Evolutionary conservation across 2,797 vertebrate genomes (phyloP), one percentile per base, ranked within the genome.

Genomic region (Ataeniobius toweri): DNA sequence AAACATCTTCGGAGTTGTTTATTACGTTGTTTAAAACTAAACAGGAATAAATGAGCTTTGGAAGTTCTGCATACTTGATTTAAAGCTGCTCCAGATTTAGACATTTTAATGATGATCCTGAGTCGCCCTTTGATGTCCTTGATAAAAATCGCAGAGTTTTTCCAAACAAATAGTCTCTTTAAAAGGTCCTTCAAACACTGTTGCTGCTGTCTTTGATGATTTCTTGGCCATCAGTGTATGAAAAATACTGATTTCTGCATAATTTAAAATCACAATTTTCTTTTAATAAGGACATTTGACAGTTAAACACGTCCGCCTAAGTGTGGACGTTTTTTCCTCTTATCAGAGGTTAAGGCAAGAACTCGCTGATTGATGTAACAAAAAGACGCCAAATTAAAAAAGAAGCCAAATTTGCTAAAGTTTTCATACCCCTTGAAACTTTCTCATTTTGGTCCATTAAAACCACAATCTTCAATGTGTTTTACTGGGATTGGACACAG

Each of bases 31-130:
- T 76, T 67, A 69, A 39, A 74, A 20, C 63, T 70, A 10, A 83
- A 65, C 31, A 74, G 56, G 13, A 75, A 59, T 58, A 75, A 83
- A 84, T 80, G n/a, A 77, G 65, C 53, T 31, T 76, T 36, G 50
- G 53, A 69, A 10, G 58, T 55, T 84, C 69, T 76, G 26, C 26
- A 59, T 70, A 18, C 18, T 56, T 9, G 6, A 75, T 78, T 73
- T 9, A 31, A 28, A 36, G 41, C 41, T 3, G 36, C 31, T 78
- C 59, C 59, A 10, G 58, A 73, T 31, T 55, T 0, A 56, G 13
- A 20, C 74, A 56, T 70, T 55, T 80, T 61, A 20, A 9, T 72
- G 76, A 46, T 73, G 31, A 77, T 44, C 22, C 51, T 59, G 9
- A 81, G 56, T 36, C 48, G 22, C 14, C 41, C 14, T 69, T 74